Evolutionary conservation across 2,113 vertebrate genomes (phyloP).

Genomic region (Tachuris rubrigastra): DNA sequence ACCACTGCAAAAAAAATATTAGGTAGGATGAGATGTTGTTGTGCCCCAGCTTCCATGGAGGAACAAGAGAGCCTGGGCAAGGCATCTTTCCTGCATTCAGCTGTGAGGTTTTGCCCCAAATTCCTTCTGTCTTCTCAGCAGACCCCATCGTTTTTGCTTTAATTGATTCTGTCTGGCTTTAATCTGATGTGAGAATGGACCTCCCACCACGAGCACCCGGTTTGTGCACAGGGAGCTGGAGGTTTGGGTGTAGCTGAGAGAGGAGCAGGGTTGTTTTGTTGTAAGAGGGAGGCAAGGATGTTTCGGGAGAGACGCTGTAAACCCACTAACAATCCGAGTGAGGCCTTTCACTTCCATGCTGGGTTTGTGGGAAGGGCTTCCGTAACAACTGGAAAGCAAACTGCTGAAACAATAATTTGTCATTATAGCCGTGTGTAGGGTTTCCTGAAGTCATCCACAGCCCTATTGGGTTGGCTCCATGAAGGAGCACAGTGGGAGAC

Average conservation of each 20-base stretch:
- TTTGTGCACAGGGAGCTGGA: not conserved
- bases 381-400: not conserved
- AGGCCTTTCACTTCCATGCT: not conserved
- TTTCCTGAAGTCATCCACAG: not conserved
- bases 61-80: not conserved
- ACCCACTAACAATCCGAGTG: not conserved
- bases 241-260: not conserved
- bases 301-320: not conserved
- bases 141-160: slow-evolving; percentile 59
- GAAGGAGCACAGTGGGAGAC: not conserved
- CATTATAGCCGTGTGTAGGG: accelerated
- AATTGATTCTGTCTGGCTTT: slow-evolving; percentile 68
- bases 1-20: not conserved
- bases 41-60: not conserved
- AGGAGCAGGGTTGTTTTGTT: not conserved
- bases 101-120: not conserved
- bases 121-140: slow-evolving; percentile 34
- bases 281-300: not conserved
- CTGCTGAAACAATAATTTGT: not conserved
- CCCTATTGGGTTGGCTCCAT: not conserved
- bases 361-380: not conserved
- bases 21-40: not conserved
- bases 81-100: not conserved
- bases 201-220: slow-evolving; percentile 22
- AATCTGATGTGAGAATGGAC: slow-evolving; percentile 58